These are phyloP conservation scores for Micromesistius poutassou DNA, from an alignment of 2,797 vertebrate species.

Conservation along the genomic window DNA sequence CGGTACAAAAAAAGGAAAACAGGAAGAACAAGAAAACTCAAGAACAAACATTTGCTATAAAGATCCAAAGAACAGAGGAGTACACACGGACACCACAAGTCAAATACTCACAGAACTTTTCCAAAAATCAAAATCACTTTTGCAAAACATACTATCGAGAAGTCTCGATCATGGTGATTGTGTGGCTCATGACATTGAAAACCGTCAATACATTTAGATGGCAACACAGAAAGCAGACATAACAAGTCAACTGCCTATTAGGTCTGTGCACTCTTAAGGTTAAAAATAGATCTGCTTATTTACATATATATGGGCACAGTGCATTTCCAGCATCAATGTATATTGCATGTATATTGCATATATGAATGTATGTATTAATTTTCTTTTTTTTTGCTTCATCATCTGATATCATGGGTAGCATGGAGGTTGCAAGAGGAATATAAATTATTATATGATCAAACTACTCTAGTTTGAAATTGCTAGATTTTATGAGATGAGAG, in stretches of 20 bases:
- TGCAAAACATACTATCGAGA: conserved; percentile 26
- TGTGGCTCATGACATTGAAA: conserved; percentile 48
- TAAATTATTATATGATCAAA: not conserved
- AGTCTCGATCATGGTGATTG: conserved; percentile 46
- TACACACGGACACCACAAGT: conserved; percentile 41
- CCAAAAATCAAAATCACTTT: conserved; percentile 40
- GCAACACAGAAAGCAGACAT: conserved; percentile 35
- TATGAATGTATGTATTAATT: conserved; percentile 43
- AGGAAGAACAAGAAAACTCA: not conserved
- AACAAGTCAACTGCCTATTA: conserved; percentile 31
- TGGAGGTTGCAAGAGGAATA: conserved; percentile 18
- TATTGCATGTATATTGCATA: conserved; percentile 75
- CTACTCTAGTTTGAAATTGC: not conserved
- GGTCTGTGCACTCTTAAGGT: conserved; percentile 54
- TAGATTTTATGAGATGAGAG: not conserved
- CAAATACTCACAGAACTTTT: conserved; percentile 39
- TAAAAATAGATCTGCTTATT: conserved; percentile 68
- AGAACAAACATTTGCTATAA: not conserved
- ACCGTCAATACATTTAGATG: conserved; percentile 28
- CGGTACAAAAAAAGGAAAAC: not conserved
- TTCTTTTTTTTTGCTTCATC: conserved; percentile 35
- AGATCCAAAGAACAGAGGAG: conserved; percentile 39
- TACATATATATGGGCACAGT: conserved; percentile 64
- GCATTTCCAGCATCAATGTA: conserved; percentile 63
- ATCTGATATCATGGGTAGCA: conserved; percentile 7